phyloP scores from a whole-genome alignment of 2,888 invertebrate species.

The Stegana nigrithorax region DNA sequence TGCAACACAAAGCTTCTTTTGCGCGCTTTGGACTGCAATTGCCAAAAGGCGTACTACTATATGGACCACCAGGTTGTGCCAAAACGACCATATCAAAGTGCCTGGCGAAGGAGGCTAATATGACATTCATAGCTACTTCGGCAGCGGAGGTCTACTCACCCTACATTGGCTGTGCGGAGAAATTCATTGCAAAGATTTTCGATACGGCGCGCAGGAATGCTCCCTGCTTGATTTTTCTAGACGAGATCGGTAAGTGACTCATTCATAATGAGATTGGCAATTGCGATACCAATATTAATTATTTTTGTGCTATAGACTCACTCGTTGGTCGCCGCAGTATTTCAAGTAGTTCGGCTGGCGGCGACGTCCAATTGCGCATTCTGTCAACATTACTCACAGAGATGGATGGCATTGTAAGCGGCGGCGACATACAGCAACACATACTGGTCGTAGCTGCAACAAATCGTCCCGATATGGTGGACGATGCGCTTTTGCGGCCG shows the following conservation, averaged over 20 bases:
- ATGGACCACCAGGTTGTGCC: constrained; percentile 77
- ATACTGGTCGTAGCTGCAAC: constrained; percentile 76
- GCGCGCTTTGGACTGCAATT: constrained; percentile 71
- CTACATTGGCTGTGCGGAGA: constrained; percentile 76
- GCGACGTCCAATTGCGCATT: constrained; percentile 72
- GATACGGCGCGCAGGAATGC: constrained; percentile 73
- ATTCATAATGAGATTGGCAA: too few species aligned
- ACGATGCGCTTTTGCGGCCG: constrained; percentile 74
- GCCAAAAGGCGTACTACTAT: constrained; percentile 73
- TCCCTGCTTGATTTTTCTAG: constrained; percentile 74
- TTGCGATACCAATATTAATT: not conserved
- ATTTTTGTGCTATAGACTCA: constrained; percentile 64
- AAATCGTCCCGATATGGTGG: constrained; percentile 75
- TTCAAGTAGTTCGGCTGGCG: constrained; percentile 40
- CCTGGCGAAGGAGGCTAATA: constrained; percentile 70
- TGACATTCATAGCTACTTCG: constrained; percentile 72
- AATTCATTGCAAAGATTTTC: constrained; percentile 72
- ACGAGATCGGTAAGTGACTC: constrained; percentile 71
- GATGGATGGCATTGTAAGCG: constrained; percentile 74
- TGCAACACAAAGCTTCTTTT: constrained; percentile 71
- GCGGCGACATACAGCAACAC: constrained; percentile 43
- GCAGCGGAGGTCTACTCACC: constrained; percentile 76
- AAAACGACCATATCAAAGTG: constrained; percentile 75
- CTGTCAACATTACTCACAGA: constrained; percentile 74
- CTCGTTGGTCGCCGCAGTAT: constrained; percentile 68